Evolutionary conservation across 2,888 invertebrate genomes (phyloP), one percentile per base, ranked within the genome.

Genomic region (Amblyteles armatorius): DNA sequence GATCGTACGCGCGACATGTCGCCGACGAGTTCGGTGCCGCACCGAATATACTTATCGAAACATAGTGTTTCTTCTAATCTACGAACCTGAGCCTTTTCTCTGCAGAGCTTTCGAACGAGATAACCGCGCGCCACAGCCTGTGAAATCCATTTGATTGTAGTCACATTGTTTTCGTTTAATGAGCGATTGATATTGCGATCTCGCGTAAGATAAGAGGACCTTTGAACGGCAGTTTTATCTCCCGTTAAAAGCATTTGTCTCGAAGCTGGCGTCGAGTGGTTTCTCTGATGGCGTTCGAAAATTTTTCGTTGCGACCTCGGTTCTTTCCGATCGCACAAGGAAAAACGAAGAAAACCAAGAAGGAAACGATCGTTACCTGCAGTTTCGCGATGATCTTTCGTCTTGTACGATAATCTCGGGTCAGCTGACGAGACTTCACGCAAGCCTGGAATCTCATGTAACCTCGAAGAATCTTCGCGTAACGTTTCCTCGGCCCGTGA

Each of bases 401-500:
- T 73, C 97, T 94, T 87, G 95, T 95, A 69, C 96, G 95, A 94
- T 97, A 99, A 11, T 96, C 95, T 88, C 95, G 95, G 44, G 97
- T 96, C 26, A 97, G 94, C 88, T 96, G 96, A 87, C 98, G 95
- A 0, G 98, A 97, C 83, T 96, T 95, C 74, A 98, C 96, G 72
- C 96, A 95, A 0, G 99, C 98, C 93, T 99, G 99, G 48, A 99
- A 94, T 63, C 99, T 95, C 90, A 96, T 95, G 93, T 98, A 98
- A 7, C 99, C 99, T 89, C 96, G 95, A 84, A 95, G 95, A 95
- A 97, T 97, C 29, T 94, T 93, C 26, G 96, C 92, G 94, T 96
- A 99, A 74, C 95, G 95, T 85, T 95, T 95, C 83, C 97, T 95
- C 87, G 96, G 96, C 0, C 96, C 96, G 89, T 96, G 96, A 6